Base-by-base conservation (phyloP, 2,888 invertebrate species). In the Asteroscopus sphinx region DNA sequence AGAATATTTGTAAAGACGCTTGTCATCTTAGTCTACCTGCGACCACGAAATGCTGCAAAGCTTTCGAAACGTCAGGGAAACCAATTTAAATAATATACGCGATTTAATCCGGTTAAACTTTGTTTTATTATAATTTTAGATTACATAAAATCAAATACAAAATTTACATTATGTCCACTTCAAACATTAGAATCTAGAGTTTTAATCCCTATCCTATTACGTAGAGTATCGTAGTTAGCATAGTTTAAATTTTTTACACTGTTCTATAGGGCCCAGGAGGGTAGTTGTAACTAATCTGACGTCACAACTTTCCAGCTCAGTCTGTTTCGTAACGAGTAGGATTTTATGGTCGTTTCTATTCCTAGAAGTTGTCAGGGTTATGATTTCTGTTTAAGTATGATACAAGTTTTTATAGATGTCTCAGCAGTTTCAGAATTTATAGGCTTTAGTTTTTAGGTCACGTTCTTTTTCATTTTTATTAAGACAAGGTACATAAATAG, bases 341-440 rank as follows among this genome's bases (percentile, higher is more conserved):
- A 60, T 63, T 65, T 77, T 59, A 64, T 32, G 54, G 62, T 49
- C 52, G 44, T 52, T 70, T 67, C 71, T 77, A 70, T 76, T 68
- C 48, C 13, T 51, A 40, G 33, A 66, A 62, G 53, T 76, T 68
- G 46, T 46, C 49, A 46, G 15, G 46, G 63, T 72, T 71, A 73
- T 70, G 58, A 71, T 73, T 70, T 73, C 42, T 54, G 46, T 36
- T 15, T 6, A 62, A 62, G 51, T 62, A 62, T 49, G 16, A 47
- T 30, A 47, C 52, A 68, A 63, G 66, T 71, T 74, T 73, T 68
- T 65, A 65, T 60, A 40, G 57, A 55, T 54, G 48, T 58, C 48
- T 54, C 45, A 33, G 48, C 45, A 45, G 44, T 42, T 39, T 66
- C 37, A 40, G 63, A 15, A 45, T 62, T 57, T 45, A 47, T 63